Conservation (phyloP, 2,888 invertebrate genomes). For the Microctonus aethiopoides region DNA sequence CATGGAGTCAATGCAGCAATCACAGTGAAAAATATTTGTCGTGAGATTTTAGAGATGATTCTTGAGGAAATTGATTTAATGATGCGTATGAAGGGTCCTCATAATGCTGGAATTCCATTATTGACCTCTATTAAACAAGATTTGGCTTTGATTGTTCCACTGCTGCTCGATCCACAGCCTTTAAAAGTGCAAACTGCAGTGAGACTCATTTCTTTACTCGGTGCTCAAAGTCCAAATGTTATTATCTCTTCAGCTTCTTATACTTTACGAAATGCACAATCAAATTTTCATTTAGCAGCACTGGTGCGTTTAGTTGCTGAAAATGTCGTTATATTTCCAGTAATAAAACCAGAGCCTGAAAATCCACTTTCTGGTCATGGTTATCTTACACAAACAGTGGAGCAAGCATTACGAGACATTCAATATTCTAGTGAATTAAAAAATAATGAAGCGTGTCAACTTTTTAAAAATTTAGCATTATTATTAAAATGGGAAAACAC, state of each 20-base stretch:
- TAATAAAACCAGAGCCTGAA: slow-evolving; percentile 57
- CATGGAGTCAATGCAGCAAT: slow-evolving; percentile 61
- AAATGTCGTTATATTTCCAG: slow-evolving; percentile 64
- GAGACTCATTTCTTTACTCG: slow-evolving; percentile 69
- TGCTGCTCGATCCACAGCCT: slow-evolving; percentile 70
- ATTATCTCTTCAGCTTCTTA: slow-evolving; percentile 73
- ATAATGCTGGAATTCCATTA: slow-evolving; percentile 64
- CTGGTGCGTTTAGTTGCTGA: slow-evolving; percentile 74
- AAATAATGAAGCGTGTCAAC: slow-evolving; percentile 62
- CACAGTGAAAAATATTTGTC: slow-evolving; percentile 59
- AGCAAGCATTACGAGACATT: slow-evolving; percentile 60
- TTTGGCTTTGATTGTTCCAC: slow-evolving; percentile 69
- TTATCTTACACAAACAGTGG: slow-evolving; percentile 60
- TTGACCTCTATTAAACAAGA: slow-evolving; percentile 72
- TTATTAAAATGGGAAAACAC: slow-evolving; percentile 75
- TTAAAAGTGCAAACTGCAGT: slow-evolving; percentile 73
- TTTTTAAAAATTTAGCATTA: slow-evolving; percentile 68
- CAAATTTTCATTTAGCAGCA: slow-evolving; percentile 72
- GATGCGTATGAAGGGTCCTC: slow-evolving; percentile 64
- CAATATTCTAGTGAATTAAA: slow-evolving; percentile 52
- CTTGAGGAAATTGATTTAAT: slow-evolving; percentile 74
- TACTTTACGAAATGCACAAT: slow-evolving; percentile 72
- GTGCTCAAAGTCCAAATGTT: slow-evolving; percentile 73
- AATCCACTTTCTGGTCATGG: slow-evolving; percentile 52
- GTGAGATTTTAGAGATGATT: slow-evolving; percentile 70